Base-by-base conservation (phyloP, 2,797 vertebrate genomes). In the Ptychobarbus kaznakovi region DNA sequence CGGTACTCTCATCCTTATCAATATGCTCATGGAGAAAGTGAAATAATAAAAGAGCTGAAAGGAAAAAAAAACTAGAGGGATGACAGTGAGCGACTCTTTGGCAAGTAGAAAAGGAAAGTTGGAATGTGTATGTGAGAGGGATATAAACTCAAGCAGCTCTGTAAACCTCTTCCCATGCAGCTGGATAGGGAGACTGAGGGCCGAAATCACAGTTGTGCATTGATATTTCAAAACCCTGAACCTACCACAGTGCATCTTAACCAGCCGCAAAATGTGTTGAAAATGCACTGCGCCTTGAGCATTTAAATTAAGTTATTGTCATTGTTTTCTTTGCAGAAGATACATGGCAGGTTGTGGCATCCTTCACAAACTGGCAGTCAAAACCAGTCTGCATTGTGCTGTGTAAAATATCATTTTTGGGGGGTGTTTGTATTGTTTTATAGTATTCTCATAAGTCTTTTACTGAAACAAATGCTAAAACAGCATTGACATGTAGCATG, bases 241-340 rank as follows among this genome's bases (percentile, higher is more conserved):
- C 28, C 46, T 51, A 20, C 61, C 65, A 53, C 7, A 28, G 66
- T 56, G 12, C 32, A 25, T 49, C 22, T n/a, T 53, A 81, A 69
- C 28, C 42, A 70, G 32, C 4, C 1, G 3, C 44, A 38, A 22
- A 69, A 81, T 81, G 44, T 68, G 44, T 44, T 35, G 80, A 81
- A 69, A 81, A 38, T 69, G 63, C 44, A 70, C 22, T 11, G 25
- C 25, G 13, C 38, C 49, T 56, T 58, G 35, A 79, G 66, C 63
- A 78, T 78, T 58, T 70, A 46, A 79, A 84, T 81, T 6, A 69
- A 56, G 20, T n/a, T 53, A 81, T 53, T 70, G 65, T 51, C 46
- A 40, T 35, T 56, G 66, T 18, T 28, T 35, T 70, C 20, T 53
- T 40, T 66, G 40, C 58, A 66, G 61, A 66, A 28, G 32, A 16